A percentile compares a stretch with the other conserved stretches of the same genome.
Conservation (phyloP, 2,888 invertebrate genomes). For the Scaptomyza cyrtandrae region DNA sequence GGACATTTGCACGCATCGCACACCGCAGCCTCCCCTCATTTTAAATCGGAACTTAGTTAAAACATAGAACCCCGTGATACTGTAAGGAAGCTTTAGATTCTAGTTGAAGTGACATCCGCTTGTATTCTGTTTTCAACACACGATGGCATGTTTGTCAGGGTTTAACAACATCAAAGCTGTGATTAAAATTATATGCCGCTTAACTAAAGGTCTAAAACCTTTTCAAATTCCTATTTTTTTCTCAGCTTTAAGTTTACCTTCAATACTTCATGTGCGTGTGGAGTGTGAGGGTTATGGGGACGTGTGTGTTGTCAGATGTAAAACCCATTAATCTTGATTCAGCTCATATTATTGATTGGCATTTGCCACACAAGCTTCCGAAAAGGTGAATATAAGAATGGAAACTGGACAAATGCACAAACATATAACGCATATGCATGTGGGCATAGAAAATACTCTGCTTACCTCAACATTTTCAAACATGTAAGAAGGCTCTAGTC, state of each 20-base stretch:
- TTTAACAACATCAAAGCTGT: too few relatives aligned
- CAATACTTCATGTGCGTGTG: slow-evolving; percentile 2
- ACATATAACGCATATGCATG: slow-evolving; percentile 41
- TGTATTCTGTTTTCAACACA: too few relatives aligned
- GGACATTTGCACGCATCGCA: too few relatives aligned
- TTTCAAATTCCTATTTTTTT: slow-evolving; percentile 6
- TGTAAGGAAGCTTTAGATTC: too few relatives aligned
- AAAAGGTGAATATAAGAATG: slow-evolving; percentile 30
- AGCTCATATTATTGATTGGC: slow-evolving; percentile 84
- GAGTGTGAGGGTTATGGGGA: slow-evolving; percentile 1
- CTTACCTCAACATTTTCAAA: slow-evolving; percentile 25
- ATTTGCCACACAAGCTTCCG: slow-evolving; percentile 54
- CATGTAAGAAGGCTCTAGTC: too few relatives aligned
- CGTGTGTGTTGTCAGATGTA: slow-evolving; percentile 56
- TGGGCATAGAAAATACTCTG: slow-evolving; percentile 10
- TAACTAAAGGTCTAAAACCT: too few relatives aligned
- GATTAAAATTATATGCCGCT: too few relatives aligned
- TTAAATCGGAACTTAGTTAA: too few relatives aligned
- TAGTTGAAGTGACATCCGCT: too few relatives aligned
- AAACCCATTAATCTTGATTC: slow-evolving; percentile 84
- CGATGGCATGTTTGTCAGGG: too few relatives aligned
- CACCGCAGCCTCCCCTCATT: too few relatives aligned
- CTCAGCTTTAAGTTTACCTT: not conserved
- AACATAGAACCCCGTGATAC: too few relatives aligned
- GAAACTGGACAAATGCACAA: slow-evolving; percentile 65